A percentile compares a stretch with the other conserved stretches of the same genome.
Evolutionary conservation across 2,797 vertebrate genomes (phyloP).

Genomic region (Pristis pectinata): DNA sequence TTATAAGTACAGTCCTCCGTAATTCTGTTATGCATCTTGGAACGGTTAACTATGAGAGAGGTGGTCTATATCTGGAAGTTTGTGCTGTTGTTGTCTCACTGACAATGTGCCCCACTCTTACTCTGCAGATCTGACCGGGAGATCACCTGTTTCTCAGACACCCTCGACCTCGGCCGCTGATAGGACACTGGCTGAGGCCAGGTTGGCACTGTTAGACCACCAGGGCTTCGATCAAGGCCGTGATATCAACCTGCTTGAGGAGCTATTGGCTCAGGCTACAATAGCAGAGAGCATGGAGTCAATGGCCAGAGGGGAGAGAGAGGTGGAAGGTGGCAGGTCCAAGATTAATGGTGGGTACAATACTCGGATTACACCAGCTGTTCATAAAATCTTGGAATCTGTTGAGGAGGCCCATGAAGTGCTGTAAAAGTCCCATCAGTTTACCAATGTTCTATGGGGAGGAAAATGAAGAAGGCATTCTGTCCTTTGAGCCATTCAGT

Average conservation of each 20-base stretch:
- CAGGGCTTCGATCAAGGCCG: slow-evolving; percentile 31
- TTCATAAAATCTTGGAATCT: neutral
- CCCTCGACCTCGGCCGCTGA: slow-evolving; percentile 51
- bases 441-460: neutral
- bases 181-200: slow-evolving; percentile 56
- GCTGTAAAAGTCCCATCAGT: neutral
- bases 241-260: neutral
- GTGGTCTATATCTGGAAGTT: no score
- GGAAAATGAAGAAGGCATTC: neutral
- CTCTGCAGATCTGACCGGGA: slow-evolving; percentile 52
- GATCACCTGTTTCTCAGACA: slow-evolving; percentile 52
- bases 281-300: neutral
- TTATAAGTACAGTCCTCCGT: no score
- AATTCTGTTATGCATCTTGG: no score
- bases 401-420: neutral
- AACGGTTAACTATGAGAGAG: no score
- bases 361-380: neutral
- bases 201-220: slow-evolving; percentile 57
- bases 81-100: no score
- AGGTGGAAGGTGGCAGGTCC: neutral
- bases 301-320: neutral
- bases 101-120: slow-evolving; percentile 8
- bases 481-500: neutral
- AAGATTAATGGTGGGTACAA: no score
- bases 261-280: neutral